These are phyloP conservation scores for Meandrina meandrites DNA, from an alignment of 92 coral and sea anemone genomes.

Conservation along the genomic window DNA sequence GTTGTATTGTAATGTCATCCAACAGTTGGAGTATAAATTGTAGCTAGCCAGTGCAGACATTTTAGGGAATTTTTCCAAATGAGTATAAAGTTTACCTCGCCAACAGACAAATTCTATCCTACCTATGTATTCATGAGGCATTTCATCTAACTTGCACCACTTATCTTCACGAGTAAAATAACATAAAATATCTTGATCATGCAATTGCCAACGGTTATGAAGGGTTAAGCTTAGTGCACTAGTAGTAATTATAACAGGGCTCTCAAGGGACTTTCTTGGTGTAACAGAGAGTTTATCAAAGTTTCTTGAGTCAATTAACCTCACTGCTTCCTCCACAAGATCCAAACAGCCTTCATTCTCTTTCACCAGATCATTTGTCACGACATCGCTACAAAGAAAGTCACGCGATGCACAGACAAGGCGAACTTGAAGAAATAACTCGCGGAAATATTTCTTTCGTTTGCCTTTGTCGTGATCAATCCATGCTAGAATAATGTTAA, in stretches of 20 bases:
- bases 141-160: neutral
- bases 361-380: conserved; percentile 4
- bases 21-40: neutral
- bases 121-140: neutral
- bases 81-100: neutral
- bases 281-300: neutral
- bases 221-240: no score
- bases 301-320: neutral
- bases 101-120: neutral
- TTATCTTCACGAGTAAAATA: conserved; percentile 4
- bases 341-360: neutral
- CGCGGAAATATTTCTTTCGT: neutral
- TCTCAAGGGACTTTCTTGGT: conserved; percentile 7
- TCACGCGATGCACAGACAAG: neutral
- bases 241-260: neutral
- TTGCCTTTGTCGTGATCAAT: conserved; percentile 4
- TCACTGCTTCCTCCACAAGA: neutral
- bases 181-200: conserved; percentile 2
- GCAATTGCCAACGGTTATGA: no score
- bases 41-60: neutral
- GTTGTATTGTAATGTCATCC: neutral
- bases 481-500: neutral
- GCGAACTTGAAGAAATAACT: conserved; percentile 3
- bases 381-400: neutral
- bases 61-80: neutral